Percentiles rank a stretch among this genome's conserved stretches.
phyloP scores from a whole-genome alignment of 92 coral and sea anemone species.

The Phenganax marumi region DNA sequence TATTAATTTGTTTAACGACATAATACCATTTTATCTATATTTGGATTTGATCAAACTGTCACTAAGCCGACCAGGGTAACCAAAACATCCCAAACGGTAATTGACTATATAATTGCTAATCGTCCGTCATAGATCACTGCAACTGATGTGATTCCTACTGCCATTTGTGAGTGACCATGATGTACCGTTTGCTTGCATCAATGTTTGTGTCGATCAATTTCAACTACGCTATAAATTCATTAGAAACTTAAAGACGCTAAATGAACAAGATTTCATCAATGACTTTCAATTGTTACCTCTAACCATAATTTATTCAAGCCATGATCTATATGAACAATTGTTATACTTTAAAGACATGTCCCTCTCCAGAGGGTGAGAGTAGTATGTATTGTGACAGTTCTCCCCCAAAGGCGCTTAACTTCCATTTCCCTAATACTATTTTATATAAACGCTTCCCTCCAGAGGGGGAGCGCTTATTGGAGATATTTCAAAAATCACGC shows the following conservation, averaged over 20 bases:
- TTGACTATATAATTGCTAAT: conserved; percentile 19
- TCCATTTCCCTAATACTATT: too few relatives aligned
- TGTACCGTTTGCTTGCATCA: conserved; percentile 41
- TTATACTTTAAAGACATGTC: too few relatives aligned
- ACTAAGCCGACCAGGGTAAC: conserved; percentile 36
- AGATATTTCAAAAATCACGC: too few relatives aligned
- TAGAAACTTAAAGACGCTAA: conserved; percentile 16
- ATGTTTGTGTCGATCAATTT: conserved; percentile 25
- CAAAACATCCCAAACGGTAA: not conserved
- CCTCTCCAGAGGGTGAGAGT: too few relatives aligned
- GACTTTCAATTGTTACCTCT: too few relatives aligned
- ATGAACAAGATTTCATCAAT: not conserved
- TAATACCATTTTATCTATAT: not conserved
- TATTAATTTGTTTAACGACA: not conserved
- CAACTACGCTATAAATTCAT: conserved; percentile 31
- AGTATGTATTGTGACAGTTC: too few relatives aligned
- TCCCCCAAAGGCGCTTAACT: too few relatives aligned
- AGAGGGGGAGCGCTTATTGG: too few relatives aligned
- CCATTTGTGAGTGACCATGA: conserved; percentile 39
- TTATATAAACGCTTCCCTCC: too few relatives aligned
- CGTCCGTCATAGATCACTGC: not conserved
- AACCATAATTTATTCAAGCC: too few relatives aligned
- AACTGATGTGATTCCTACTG: conserved; percentile 22
- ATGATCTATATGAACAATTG: too few relatives aligned
- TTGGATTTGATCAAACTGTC: not conserved